Percentiles rank a stretch among this genome's conserved stretches.
phyloP scores from a whole-genome alignment of 2,113 vertebrate species.

The Arizona elegans region DNA sequence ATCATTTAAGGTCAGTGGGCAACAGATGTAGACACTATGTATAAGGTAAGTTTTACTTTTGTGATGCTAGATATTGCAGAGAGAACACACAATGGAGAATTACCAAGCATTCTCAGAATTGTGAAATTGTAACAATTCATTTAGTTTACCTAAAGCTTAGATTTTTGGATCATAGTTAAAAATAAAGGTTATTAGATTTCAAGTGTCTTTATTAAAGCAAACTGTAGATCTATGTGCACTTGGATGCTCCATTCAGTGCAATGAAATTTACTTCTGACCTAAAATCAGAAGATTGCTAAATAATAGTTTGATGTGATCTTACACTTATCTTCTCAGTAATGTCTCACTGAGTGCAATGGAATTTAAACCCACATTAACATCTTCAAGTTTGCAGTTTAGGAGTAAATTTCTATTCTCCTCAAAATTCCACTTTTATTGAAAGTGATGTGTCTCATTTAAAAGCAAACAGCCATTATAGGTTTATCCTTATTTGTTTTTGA shows the following conservation, averaged over 20 bases:
- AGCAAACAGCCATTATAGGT: neutral
- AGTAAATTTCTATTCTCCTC: neutral
- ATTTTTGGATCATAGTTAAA: neutral
- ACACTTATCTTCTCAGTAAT: neutral
- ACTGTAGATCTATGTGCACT: neutral
- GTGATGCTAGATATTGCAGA: neutral
- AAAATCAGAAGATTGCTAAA: neutral
- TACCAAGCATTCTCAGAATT: neutral
- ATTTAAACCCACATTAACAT: neutral
- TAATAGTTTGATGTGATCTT: neutral
- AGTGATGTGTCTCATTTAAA: neutral
- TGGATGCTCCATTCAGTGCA: neutral
- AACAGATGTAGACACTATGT: constrained; percentile 4
- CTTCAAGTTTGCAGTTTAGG: neutral
- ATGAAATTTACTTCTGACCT: neutral
- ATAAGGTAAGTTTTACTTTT: constrained; percentile 22
- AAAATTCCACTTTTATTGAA: neutral
- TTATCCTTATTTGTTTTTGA: neutral
- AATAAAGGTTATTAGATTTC: neutral
- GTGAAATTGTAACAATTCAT: neutral
- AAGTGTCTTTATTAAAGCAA: neutral
- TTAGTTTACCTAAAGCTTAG: neutral
- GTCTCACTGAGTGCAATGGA: neutral
- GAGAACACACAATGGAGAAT: constrained; percentile 1
- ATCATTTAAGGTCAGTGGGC: constrained; percentile 29